Evolutionary conservation across 2,797 vertebrate species (phyloP).

Genomic region (Naso thynnoides): DNA sequence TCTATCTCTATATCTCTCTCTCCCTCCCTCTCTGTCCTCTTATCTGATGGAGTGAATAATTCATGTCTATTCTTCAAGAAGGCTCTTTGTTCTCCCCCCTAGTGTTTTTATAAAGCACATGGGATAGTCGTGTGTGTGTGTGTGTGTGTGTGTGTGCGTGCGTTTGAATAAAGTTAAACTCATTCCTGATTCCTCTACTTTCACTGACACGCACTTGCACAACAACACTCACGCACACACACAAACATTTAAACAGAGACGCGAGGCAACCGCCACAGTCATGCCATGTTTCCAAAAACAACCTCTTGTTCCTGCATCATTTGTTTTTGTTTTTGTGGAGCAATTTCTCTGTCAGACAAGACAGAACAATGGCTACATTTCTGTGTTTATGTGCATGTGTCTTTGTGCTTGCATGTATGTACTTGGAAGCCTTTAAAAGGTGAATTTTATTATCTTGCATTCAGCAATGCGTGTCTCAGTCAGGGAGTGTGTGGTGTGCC

Average conservation of each 20-base stretch:
- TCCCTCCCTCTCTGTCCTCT: constrained; percentile 49
- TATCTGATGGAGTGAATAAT: constrained; percentile 78
- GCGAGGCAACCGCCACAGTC: not conserved
- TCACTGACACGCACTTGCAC: not conserved
- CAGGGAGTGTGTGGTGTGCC: not conserved
- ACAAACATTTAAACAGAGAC: not conserved
- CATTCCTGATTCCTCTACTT: constrained; percentile 26
- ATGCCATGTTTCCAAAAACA: constrained; percentile 15
- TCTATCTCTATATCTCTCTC: constrained; percentile 23
- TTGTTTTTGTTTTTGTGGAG: not conserved
- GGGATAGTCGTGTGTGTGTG: constrained; percentile 16
- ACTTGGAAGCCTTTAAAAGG: not conserved
- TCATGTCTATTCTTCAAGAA: constrained; percentile 77
- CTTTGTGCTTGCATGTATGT: not conserved
- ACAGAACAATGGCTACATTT: too few species aligned
- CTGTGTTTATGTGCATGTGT: not conserved
- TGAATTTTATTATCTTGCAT: not conserved
- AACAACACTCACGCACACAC: not conserved
- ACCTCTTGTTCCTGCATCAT: not conserved
- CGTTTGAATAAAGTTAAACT: constrained; percentile 32
- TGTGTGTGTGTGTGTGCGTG: constrained; percentile 18
- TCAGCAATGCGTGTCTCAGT: not conserved
- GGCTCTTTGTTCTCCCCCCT: constrained; percentile 71
- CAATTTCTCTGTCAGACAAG: constrained; percentile 1
- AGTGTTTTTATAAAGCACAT: constrained; percentile 68